Base-by-base conservation (phyloP, 2,888 invertebrate species). In the Oligia fasciuncula region DNA sequence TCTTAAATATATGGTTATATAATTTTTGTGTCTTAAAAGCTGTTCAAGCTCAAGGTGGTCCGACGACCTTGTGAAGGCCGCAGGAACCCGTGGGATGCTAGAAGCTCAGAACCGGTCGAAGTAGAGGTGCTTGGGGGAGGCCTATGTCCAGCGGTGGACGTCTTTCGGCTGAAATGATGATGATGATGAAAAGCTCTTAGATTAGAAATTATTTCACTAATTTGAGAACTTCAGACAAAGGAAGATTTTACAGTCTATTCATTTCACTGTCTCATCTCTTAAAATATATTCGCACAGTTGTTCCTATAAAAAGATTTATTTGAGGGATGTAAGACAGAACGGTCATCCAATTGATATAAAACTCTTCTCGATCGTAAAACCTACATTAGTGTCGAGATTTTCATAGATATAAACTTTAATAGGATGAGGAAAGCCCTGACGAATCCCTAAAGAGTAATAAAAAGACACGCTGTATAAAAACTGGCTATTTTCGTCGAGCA, bases 271-370 rank as follows among this genome's bases (percentile, higher is more conserved):
- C 43, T 40, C 14, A 46, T 0, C 17, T 65, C 29, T 11, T 46
- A 23, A 67, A 40, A 67, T 71, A 77, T 57, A 46, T 76, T 73
- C 46, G 51, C 4, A 72, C 43, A 65, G 49, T 49, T 63, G 43
- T 14, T n/a, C 9, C 6, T 54, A 17, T 40, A 62, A 60, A 54
- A 72, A 72, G 3, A 57, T 71, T 70, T 51, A 35, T 23, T 40
- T 60, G 9, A 57, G 8, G 35, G 23, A 14, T 65, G 1, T 54
- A 23, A 66, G 29, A 29, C 35, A 54, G 60, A 51, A 65, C 5
- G n/a, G 11, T 60, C 35, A 54, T 65, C 19, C 46, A 69, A 80
- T 85, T 73, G 81, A 81, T 81, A 81, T 66, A 65, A 81, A 63
- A 73, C 65, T n/a, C 17, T 49, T 79, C 35, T 65, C 40, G 19